Conservation (phyloP, 2,797 vertebrate species). For the Poeciliopsis presidionis region DNA sequence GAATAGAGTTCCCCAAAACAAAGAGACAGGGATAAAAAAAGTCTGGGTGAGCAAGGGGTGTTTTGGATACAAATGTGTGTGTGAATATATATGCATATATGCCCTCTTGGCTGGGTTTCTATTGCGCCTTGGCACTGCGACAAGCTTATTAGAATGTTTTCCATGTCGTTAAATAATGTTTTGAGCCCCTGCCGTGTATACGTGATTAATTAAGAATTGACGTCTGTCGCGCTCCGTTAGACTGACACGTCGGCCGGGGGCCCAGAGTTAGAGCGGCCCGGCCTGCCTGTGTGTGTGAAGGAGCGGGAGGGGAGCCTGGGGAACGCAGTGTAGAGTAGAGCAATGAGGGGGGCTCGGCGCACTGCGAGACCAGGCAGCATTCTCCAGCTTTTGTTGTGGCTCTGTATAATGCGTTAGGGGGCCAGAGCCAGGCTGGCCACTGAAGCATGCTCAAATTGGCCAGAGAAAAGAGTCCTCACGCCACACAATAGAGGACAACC, state of each 20-base stretch:
- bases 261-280: constrained; percentile 60
- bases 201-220: constrained; percentile 82
- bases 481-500: constrained; percentile 81
- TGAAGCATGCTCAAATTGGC: constrained; percentile 83
- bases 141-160: constrained; percentile 85
- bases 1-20: constrained; percentile 68
- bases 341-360: constrained; percentile 74
- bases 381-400: constrained; percentile 80
- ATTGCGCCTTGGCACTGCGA: constrained; percentile 75
- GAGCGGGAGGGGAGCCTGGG: constrained; percentile 71
- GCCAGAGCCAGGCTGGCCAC: constrained; percentile 76
- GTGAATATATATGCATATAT: constrained; percentile 21
- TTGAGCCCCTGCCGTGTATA: constrained; percentile 74
- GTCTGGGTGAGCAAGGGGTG: constrained; percentile 34
- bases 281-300: constrained; percentile 55
- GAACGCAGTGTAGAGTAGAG: constrained; percentile 73
- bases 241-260: constrained; percentile 73
- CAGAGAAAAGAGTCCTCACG: constrained; percentile 83
- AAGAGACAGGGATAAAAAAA: constrained; percentile 57
- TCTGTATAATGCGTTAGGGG: constrained; percentile 79
- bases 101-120: constrained; percentile 66
- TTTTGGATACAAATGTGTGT: constrained; percentile 44
- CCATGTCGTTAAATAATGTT: constrained; percentile 82
- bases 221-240: constrained; percentile 76
- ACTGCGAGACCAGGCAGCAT: constrained; percentile 73